A percentile compares a stretch with the other conserved stretches of the same genome.
phyloP scores from a whole-genome alignment of 2,113 vertebrate genomes.

The Perca fluviatilis region DNA sequence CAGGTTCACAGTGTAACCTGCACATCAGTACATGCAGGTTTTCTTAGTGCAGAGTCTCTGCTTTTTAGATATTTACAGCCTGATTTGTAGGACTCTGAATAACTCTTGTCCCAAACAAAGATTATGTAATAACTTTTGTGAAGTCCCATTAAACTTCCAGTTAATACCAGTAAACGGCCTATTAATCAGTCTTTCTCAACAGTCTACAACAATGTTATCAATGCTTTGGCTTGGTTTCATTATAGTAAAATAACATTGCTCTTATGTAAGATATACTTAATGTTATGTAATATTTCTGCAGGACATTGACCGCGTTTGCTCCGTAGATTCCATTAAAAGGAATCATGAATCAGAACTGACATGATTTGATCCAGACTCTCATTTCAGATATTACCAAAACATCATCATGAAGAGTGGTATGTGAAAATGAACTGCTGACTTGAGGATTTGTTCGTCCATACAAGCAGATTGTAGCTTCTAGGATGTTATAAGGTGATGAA shows the following conservation, averaged over 20 bases:
- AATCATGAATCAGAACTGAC: slow-evolving; percentile 29
- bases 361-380: slow-evolving; percentile 57
- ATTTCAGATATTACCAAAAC: slow-evolving; percentile 14
- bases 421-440: background rate
- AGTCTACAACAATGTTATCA: background rate
- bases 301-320: slow-evolving; percentile 9
- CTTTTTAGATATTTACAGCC: background rate
- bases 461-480: background rate
- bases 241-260: background rate
- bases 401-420: background rate
- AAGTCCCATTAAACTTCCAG: background rate
- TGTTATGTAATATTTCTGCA: slow-evolving; percentile 20
- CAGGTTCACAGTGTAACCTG: background rate
- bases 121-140: background rate
- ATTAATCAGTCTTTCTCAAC: background rate
- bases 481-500: background rate
- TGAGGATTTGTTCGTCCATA: background rate
- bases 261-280: slow-evolving; percentile 10
- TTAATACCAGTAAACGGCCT: background rate
- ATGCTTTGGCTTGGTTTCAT: background rate
- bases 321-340: slow-evolving; percentile 22
- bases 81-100: background rate
- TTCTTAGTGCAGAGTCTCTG: background rate
- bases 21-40: background rate
- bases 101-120: background rate